These are phyloP conservation scores for Hoplias malabaricus DNA, from an alignment of 2,113 vertebrate genomes.

Conservation along the genomic window DNA sequence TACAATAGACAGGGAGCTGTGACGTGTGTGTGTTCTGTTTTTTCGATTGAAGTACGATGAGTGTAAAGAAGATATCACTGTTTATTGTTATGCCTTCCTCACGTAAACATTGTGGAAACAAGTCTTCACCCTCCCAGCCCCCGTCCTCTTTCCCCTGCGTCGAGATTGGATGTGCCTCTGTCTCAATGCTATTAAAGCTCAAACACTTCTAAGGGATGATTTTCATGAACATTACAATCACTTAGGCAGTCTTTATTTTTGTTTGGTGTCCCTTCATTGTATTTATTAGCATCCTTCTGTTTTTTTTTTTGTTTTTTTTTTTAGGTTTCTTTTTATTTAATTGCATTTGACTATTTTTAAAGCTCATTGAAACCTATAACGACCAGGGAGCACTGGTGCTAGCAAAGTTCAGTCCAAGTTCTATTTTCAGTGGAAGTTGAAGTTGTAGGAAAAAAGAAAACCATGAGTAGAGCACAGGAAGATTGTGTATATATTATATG, in stretches of 20 bases:
- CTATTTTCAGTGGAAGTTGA: conserved; percentile 66
- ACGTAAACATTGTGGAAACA: conserved; percentile 58
- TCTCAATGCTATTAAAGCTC: conserved; percentile 49
- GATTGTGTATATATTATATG: conserved; percentile 53
- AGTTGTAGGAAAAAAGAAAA: conserved; percentile 69
- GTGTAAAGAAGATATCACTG: conserved; percentile 56
- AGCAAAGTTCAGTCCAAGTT: conserved; percentile 61
- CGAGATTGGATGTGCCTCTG: conserved; percentile 44
- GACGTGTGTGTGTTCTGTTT: conserved; percentile 47
- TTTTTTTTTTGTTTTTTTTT: conserved; percentile 65
- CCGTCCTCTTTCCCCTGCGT: conserved; percentile 4
- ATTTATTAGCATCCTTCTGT: conserved; percentile 69
- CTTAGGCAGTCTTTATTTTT: conserved; percentile 46
- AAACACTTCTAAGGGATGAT: conserved; percentile 51
- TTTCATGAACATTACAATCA: conserved; percentile 51
- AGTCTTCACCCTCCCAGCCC: conserved; percentile 23
- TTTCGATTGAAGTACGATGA: conserved; percentile 51
- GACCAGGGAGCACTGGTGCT: conserved; percentile 65
- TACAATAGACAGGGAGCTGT: conserved; percentile 52
- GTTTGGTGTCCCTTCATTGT: conserved; percentile 62
- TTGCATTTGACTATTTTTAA: conserved; percentile 56
- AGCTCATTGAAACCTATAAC: conserved; percentile 50
- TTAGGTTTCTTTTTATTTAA: conserved; percentile 67
- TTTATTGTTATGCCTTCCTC: conserved; percentile 54
- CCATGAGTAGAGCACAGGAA: conserved; percentile 64